Evolutionary conservation across 1,140 invertebrate genomes (phyloP).

Genomic region (Vollenhovia emeryi): DNA sequence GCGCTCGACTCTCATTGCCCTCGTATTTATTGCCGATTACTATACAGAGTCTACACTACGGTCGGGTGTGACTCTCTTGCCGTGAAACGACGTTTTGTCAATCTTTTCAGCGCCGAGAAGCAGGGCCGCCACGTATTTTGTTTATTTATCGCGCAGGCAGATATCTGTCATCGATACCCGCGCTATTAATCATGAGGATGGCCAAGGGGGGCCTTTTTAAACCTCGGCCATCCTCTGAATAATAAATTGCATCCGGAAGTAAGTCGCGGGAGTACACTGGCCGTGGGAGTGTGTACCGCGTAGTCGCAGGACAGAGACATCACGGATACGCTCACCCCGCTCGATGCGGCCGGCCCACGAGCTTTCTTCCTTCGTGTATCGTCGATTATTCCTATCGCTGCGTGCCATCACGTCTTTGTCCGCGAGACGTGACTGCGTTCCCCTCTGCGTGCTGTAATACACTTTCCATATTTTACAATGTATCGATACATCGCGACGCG

Average conservation of each 20-base stretch:
- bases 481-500: not conserved
- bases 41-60: no score
- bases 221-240: constrained; percentile 9
- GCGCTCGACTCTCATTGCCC: no score
- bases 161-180: constrained; percentile 7
- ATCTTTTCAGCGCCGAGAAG: not conserved
- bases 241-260: constrained; percentile 43
- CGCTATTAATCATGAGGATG: not conserved
- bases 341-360: constrained; percentile 15
- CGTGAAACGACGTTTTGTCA: not conserved
- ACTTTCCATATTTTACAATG: constrained; percentile 8
- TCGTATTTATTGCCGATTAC: no score
- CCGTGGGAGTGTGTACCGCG: constrained; percentile 23
- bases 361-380: constrained; percentile 47
- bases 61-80: no score
- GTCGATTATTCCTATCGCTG: constrained; percentile 52
- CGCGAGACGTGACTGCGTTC: constrained; percentile 5
- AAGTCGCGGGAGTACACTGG: not conserved
- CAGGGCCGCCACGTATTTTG: not conserved
- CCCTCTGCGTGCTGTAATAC: not conserved
- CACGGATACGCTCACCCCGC: not conserved
- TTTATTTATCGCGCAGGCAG: constrained; percentile 3
- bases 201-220: not conserved
- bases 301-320: constrained; percentile 37
- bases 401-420: constrained; percentile 36